Base-by-base conservation (phyloP, 1,140 invertebrate species). In the Drosophila parabipectinata region DNA sequence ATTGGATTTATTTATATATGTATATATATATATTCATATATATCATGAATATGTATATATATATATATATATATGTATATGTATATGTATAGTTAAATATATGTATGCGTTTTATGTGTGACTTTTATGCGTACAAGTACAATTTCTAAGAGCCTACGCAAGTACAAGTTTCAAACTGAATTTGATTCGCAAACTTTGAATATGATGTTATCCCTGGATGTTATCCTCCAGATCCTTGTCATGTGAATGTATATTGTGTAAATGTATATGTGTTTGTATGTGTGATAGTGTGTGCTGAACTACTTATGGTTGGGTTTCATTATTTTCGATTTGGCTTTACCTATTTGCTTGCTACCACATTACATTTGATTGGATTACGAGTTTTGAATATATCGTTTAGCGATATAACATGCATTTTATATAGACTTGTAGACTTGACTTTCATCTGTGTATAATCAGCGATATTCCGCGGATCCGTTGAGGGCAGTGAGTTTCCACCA, bases 141-240 rank as follows among this genome's bases (percentile, higher is more conserved):
- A 67, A 66, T 68, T 37, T 55, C 66, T 69, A 69, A 32, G 41
- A 54, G 62, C 61, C 61, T 67, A 55, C 48, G 50, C 61, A 69
- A 69, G 66, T 68, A 69, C 63, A 69, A 69, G 66, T 69, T 69
- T 69, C 66, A 69, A 69, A 69, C 66, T 68, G 63, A 69, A 69
- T 69, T 69, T 69, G 51, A 68, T 69, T 69, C 63, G 66, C 66
- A 69, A 69, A 69, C 66, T 68, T 69, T 69, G 51, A 67, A 57
- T 69, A 69, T 68, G 68, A 55, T 30, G 18, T 18, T 18, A 18
- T 21, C 5, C 8, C 37, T n/a, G 14, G 24, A 56, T 50, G 10
- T 12, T 37, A 45, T 53, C 53, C 37, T 64, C 6, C 44, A 39
- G 48, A 69, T 54, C 34, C 26, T 48, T 55, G 45, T 30, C 30